Evolutionary conservation across 1,140 invertebrate genomes (phyloP), one percentile per base, ranked within the genome.

Genomic region (Drosophila takahashii): DNA sequence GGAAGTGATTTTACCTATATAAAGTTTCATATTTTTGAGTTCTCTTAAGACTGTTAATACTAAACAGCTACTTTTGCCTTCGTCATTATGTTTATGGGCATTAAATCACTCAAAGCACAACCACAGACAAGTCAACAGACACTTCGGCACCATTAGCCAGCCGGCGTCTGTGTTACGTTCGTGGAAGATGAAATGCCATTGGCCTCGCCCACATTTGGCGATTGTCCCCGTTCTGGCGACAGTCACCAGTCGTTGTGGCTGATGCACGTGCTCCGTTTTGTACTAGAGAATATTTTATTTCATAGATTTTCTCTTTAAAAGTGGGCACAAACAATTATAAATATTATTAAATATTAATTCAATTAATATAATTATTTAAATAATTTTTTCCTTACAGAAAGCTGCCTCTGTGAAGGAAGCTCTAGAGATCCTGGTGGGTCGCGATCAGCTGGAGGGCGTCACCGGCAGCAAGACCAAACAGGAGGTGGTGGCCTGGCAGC

Each of bases 401-500:
- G 96, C 95, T 0, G 94, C 93, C 57, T 96, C 95, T 10, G 97
- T 99, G 0, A 95, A 95, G 61, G 96, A 97, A 75, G 98, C 98
- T 0, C 92, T 99, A 5, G 97, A 98, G 74, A 95, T 96, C 47
- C 93, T 98, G 0, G 96, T 97, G 5, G 95, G 94, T 2, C 96
- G 96, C 76, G 97, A 98, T 91, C 95, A 94, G 81, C 81, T 99
- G 4, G 96, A 97, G 90, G 98, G 97, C 37, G 96, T 97, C 62
- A 96, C 95, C 0, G 97, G 96, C 76, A 94, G 93, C 51, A 96
- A 96, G 92, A 97, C 96, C 10, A 96, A 97, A 78, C 94, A 96
- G 81, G 95, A 96, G 92, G 95, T 96, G 41, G 92, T 92, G 73
- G 97, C 97, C 3, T 97, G 96, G 94, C 96, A 97, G 84, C 96